Percentiles rank a stretch among this genome's conserved stretches.
Evolutionary conservation across 2,113 vertebrate species (phyloP).

Genomic region (Gobiocypris rarus): DNA sequence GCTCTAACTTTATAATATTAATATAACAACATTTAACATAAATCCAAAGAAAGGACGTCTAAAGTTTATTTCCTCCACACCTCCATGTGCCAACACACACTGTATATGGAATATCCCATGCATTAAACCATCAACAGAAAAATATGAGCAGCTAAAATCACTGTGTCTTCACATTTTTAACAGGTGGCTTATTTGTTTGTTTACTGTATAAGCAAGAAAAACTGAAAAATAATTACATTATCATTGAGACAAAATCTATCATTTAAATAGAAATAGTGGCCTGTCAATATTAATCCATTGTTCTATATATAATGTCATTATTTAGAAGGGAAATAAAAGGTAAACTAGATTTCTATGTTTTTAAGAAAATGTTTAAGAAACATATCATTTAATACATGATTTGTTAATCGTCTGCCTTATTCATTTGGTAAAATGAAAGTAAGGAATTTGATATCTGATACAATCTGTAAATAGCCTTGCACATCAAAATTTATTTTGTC

Average conservation of each 20-base stretch:
- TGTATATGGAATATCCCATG: too few species aligned
- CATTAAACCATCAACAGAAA: background rate
- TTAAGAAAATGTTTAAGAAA: too few species aligned
- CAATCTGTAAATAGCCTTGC: background rate
- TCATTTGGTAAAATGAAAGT: background rate
- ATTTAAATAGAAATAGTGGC: background rate
- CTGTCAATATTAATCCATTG: background rate
- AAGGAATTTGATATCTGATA: background rate
- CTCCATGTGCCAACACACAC: background rate
- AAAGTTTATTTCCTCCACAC: background rate
- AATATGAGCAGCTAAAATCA: background rate
- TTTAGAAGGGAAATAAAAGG: background rate
- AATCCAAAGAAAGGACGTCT: background rate
- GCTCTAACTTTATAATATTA: background rate
- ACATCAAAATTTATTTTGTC: conserved; percentile 27
- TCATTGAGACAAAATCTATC: background rate
- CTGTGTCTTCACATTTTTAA: background rate
- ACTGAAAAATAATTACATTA: background rate
- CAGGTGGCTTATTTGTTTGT: background rate
- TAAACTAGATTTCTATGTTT: background rate
- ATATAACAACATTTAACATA: background rate
- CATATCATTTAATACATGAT: background rate
- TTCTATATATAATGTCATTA: background rate
- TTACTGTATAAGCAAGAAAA: background rate
- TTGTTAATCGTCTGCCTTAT: background rate